Base-by-base conservation (phyloP, 1,140 invertebrate genomes). In the Drosophila littoralis region DNA sequence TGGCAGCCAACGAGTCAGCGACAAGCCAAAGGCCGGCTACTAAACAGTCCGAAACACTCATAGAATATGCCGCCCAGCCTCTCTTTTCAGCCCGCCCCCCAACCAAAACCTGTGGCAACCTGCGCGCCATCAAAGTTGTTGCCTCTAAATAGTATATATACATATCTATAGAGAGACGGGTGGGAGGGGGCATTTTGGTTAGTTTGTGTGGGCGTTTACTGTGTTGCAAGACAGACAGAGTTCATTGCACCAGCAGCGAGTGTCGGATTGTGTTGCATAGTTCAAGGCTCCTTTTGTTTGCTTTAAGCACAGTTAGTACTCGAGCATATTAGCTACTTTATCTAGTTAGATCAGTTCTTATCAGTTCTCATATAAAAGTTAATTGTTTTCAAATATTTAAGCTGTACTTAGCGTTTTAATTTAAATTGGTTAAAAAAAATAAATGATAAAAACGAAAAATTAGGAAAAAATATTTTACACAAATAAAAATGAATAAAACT, bases 1-100 rank as follows among this genome's bases (percentile, higher is more conserved):
- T 88, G 83, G 84, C 80, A 74, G 82, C 46, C 45, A 68, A 75
- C 66, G 70, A 83, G 72, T 60, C 70, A 75, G 43, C 46, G 71
- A 63, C 70, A 67, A 77, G 71, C 75, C 15, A 67, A 67, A 74
- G 22, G 22, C 17, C 17, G 54, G 46, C 63, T n/a, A 57, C 64
- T 65, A 54, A 54, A 48, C 36, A 52, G 50, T 35, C 50, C 48
- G 22, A 63, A 51, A 40, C 51, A 22, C 9, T 48, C 59, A 59
- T 33, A 68, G 40, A 36, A 9, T 13, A 12, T 28, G 54, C 13
- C 22, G 28, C 43, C 32, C 13, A 7, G 10, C 13, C 10, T 28
- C 22, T 28, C 22, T 28, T 28, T 28, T 28, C 22, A 28, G 22
- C 28, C 6, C n/a, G 22, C 28, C 6, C n/a, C 8, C 1, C 8